These are phyloP conservation scores for Chitala chitala DNA, from an alignment of 2,113 vertebrate species.

Conservation along the genomic window DNA sequence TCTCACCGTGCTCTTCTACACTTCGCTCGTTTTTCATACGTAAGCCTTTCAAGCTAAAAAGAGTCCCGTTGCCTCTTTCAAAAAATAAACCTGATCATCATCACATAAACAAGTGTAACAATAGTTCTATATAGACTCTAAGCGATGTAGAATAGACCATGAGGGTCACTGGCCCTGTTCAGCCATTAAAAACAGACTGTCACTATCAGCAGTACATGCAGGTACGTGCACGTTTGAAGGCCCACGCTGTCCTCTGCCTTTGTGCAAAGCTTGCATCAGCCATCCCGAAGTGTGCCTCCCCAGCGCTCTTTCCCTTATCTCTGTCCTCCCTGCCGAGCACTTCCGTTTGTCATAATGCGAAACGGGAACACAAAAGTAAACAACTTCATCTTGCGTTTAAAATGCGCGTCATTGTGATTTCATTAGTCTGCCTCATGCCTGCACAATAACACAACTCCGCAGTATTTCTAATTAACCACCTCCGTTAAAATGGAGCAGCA, in stretches of 20 bases:
- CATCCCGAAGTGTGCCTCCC: conserved; percentile 19
- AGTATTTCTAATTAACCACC: conserved; percentile 66
- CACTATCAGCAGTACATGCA: too few relatives aligned
- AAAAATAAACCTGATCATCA: too few relatives aligned
- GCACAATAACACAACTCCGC: conserved; percentile 57
- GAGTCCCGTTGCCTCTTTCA: too few relatives aligned
- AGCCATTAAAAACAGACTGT: too few relatives aligned
- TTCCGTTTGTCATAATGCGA: conserved; percentile 48
- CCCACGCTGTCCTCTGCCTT: neutral
- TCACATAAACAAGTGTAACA: too few relatives aligned
- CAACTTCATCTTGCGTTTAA: conserved; percentile 62
- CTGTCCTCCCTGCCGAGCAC: conserved; percentile 46
- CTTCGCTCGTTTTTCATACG: too few relatives aligned
- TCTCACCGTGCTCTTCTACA: too few relatives aligned
- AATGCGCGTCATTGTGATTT: conserved; percentile 64
- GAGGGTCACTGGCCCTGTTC: too few relatives aligned
- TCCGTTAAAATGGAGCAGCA: conserved; percentile 44
- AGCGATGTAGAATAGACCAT: too few relatives aligned
- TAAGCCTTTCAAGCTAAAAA: too few relatives aligned
- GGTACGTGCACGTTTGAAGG: neutral
- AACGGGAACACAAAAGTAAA: conserved; percentile 63
- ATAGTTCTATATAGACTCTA: too few relatives aligned
- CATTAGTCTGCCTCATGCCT: conserved; percentile 57
- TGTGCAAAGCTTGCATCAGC: conserved; percentile 18
- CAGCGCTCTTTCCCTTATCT: conserved; percentile 49